A percentile compares a stretch with the other conserved stretches of the same genome.
These are phyloP conservation scores for Coreoperca whiteheadi DNA, from an alignment of 2,113 vertebrate genomes.

Conservation along the genomic window DNA sequence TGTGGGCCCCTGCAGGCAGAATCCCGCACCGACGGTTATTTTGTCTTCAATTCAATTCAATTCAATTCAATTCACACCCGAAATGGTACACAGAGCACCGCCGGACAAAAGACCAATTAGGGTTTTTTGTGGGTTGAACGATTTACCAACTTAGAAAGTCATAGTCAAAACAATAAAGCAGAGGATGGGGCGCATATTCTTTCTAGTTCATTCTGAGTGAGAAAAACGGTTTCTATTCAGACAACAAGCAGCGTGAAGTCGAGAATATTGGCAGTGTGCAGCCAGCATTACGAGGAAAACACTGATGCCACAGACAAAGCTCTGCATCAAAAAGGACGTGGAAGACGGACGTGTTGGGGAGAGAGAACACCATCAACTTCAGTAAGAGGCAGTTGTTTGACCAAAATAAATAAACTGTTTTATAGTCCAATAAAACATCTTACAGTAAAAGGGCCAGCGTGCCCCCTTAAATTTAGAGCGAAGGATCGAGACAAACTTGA, in stretches of 20 bases:
- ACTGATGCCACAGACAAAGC: neutral
- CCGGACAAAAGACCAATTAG: neutral
- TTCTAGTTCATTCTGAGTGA: neutral
- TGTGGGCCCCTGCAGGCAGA: neutral
- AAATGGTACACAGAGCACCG: neutral
- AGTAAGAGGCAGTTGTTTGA: neutral
- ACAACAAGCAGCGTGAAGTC: neutral
- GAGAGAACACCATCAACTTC: neutral
- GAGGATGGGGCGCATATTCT: neutral
- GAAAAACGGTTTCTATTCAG: neutral
- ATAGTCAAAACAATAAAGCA: neutral
- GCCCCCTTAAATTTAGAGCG: neutral
- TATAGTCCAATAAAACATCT: neutral
- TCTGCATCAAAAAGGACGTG: neutral
- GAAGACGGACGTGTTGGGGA: neutral
- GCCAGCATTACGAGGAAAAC: neutral
- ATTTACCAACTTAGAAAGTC: neutral
- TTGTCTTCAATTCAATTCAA: too few relatives aligned
- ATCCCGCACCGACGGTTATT: neutral
- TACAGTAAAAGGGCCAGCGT: neutral
- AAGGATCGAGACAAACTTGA: conserved; percentile 2
- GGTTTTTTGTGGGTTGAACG: neutral
- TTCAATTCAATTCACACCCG: too few relatives aligned
- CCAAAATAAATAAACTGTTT: conserved; percentile 2
- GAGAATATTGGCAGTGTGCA: neutral